Base-by-base conservation (phyloP, 1,140 invertebrate genomes). In the Venustaconcha ellipsiformis region DNA sequence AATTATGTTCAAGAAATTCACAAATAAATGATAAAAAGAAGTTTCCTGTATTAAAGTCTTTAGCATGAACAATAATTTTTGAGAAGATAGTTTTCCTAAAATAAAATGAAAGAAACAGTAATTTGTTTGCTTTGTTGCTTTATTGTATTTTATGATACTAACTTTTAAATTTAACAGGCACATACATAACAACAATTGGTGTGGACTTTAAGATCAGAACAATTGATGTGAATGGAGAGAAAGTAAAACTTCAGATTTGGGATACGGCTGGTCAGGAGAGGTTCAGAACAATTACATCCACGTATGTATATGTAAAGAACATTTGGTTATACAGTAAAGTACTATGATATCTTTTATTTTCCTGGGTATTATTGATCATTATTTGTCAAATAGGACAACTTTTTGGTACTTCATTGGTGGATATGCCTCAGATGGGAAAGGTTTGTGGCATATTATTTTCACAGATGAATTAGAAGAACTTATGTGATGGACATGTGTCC, bases 121-220 rank as follows among this genome's bases (percentile, higher is more conserved):
- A n/a, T 48, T 26, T 8, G 5, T 18, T 56, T 68, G 4, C 17
- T 68, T 23, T 26, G 67, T 20, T 68, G 37, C 6, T 15, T 14
- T n/a, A 56, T 6, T 56, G 26, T 18, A 14, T n/a, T n/a, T 37
- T 68, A 37, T 18, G 17, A 14, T 14, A 30, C 18, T 63, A 37
- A 55, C 58, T 78, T 64, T 80, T 76, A 78, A 67, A n/a, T 67
- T 76, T 84, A 84, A 57, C 76, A 92, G 92, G 91, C 76, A 99
- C 95, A 92, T 99, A 99, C 87, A 99, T 99, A 87, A 99, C 98
- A 59, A 99, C 98, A 48, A 99, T 99, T 90, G 98, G 98, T 72
- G 98, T 99, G 57, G 98, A 99, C 92, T 99, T 99, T 90, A 99
- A 99, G 93, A 99, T 99, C 86, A 93, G 97, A 86, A 99, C 98